These are phyloP conservation scores for Grus americana DNA, from an alignment of 2,113 vertebrate genomes.

Conservation along the genomic window DNA sequence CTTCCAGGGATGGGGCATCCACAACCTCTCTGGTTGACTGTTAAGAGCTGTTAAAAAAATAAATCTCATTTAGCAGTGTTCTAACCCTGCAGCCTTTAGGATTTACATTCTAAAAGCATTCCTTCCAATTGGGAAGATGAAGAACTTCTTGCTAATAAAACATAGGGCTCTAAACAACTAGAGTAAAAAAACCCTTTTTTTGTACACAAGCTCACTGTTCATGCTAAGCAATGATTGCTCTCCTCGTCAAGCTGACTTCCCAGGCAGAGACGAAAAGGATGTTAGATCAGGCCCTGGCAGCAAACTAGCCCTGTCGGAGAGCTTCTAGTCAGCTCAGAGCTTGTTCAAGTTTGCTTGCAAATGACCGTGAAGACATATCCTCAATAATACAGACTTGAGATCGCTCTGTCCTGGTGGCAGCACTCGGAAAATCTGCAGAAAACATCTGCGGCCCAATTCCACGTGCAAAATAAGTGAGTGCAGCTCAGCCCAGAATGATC, in stretches of 20 bases:
- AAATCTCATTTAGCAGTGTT: neutral
- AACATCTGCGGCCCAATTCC: neutral
- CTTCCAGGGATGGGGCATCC: no score
- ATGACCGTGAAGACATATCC: neutral
- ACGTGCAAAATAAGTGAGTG: rapidly evolving
- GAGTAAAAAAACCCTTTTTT: neutral
- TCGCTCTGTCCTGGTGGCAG: no score
- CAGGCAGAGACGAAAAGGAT: neutral
- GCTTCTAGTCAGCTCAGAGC: neutral
- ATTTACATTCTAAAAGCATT: neutral
- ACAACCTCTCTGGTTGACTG: no score
- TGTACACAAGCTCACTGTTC: neutral
- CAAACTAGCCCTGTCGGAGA: neutral
- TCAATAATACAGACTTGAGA: neutral
- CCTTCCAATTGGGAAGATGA: neutral
- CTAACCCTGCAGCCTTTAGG: neutral
- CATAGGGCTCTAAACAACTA: neutral
- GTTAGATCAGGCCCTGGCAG: neutral
- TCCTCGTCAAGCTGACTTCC: neutral
- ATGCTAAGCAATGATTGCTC: neutral
- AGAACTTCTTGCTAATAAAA: neutral
- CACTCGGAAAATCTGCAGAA: neutral
- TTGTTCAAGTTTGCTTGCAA: neutral
- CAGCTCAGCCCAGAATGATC: neutral
- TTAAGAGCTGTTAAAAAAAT: neutral